phyloP scores from a whole-genome alignment of 2,797 vertebrate species.

The Saguinus oedipus region DNA sequence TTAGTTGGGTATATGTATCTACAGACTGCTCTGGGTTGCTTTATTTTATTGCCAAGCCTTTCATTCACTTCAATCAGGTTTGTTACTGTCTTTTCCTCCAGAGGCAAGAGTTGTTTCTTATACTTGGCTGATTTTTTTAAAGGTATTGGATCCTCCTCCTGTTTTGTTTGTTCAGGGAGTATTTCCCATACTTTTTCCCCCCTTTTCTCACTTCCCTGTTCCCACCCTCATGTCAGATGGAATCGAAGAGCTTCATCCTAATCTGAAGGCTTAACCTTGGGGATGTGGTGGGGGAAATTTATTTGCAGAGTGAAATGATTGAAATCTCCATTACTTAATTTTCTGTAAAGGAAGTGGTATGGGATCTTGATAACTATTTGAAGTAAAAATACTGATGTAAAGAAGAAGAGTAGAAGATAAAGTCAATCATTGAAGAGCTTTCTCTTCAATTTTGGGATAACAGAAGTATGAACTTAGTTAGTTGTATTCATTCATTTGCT shows the following conservation, averaged over 20 bases:
- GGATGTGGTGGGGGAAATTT: background rate
- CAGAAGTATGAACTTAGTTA: slow-evolving; percentile 39
- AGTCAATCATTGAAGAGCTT: slow-evolving; percentile 37
- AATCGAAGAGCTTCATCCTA: slow-evolving; percentile 51
- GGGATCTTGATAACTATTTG: slow-evolving; percentile 57
- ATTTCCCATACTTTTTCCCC: background rate
- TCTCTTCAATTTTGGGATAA: slow-evolving; percentile 25
- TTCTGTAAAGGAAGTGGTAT: slow-evolving; percentile 44
- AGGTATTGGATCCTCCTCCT: slow-evolving; percentile 11
- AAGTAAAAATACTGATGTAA: slow-evolving; percentile 37
- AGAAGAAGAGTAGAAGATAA: slow-evolving; percentile 26
- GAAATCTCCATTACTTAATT: slow-evolving; percentile 53
- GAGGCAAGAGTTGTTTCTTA: background rate
- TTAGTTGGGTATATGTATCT: slow-evolving; percentile 16
- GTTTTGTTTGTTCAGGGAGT: slow-evolving; percentile 10
- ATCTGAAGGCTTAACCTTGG: slow-evolving; percentile 44
- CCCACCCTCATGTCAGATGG: background rate
- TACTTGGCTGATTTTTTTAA: slow-evolving; percentile 20
- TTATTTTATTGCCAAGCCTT: slow-evolving; percentile 60
- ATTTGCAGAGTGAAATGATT: slow-evolving; percentile 55
- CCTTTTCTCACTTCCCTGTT: slow-evolving; percentile 18
- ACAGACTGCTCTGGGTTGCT: slow-evolving; percentile 33
- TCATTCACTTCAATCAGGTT: slow-evolving; percentile 52
- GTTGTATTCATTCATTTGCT: slow-evolving; percentile 30
- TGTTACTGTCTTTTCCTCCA: slow-evolving; percentile 16